Percentiles rank a stretch among this genome's conserved stretches.
Conservation (phyloP, 2,888 invertebrate genomes). For the Coremacera marginata region DNA sequence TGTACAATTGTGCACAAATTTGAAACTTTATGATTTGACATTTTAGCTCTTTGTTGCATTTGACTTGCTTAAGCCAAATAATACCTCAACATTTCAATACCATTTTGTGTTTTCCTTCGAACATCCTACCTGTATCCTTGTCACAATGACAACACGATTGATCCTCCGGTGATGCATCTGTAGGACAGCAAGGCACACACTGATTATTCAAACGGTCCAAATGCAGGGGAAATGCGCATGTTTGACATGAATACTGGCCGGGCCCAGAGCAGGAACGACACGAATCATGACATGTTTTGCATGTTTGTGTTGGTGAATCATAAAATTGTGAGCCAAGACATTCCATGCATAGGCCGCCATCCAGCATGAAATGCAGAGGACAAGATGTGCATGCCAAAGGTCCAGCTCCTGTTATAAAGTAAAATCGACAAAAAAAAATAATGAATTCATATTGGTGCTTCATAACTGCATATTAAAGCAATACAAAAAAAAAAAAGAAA, state of each 20-base stretch:
- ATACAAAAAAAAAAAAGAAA: too few species aligned
- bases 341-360: conserved; percentile 82
- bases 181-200: conserved; percentile 81
- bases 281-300: conserved; percentile 76
- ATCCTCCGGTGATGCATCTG: conserved; percentile 68
- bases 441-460: too few species aligned
- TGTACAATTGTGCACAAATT: too few species aligned
- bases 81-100: too few species aligned
- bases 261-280: conserved; percentile 79
- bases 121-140: conserved; percentile 73
- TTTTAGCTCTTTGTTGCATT: too few species aligned
- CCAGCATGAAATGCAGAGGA: conserved; percentile 79
- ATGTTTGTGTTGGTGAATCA: conserved; percentile 77
- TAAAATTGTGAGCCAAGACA: conserved; percentile 82
- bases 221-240: conserved; percentile 76
- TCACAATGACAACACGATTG: conserved; percentile 80
- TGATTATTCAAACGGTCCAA: conserved; percentile 81
- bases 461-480: too few species aligned
- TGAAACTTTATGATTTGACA: too few species aligned
- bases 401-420: conserved; percentile 73
- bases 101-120: not conserved
- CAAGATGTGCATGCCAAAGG: conserved; percentile 82
- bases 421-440: too few species aligned
- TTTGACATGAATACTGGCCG: conserved; percentile 77
- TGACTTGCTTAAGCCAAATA: not conserved